Evolutionary conservation across 2,797 vertebrate species (phyloP).

Genomic region (Carapus acus): DNA sequence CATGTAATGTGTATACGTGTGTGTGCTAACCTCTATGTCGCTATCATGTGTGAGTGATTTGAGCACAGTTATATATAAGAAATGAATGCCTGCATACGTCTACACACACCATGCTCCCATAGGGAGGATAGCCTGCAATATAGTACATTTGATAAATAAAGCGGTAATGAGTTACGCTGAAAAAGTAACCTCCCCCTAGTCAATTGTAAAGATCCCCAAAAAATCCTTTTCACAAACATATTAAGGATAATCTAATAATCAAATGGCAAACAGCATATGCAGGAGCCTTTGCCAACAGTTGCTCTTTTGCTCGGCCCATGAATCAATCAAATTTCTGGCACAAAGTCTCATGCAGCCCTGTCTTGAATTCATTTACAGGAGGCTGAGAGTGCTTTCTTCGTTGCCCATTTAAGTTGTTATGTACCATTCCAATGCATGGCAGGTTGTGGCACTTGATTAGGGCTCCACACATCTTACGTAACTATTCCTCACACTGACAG

Average conservation of each 20-base stretch:
- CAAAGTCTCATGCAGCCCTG: constrained; percentile 38
- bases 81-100: too few relatives aligned
- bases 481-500: constrained; percentile 39
- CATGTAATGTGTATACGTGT: too few relatives aligned
- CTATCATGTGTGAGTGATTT: too few relatives aligned
- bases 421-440: constrained; percentile 39
- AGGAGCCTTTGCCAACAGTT: constrained; percentile 29
- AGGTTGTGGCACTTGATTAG: constrained; percentile 28
- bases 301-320: constrained; percentile 22
- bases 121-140: too few relatives aligned
- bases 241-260: constrained; percentile 16
- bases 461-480: constrained; percentile 33
- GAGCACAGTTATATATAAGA: too few relatives aligned
- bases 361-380: constrained; percentile 53
- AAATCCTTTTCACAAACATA: constrained; percentile 24
- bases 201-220: too few relatives aligned
- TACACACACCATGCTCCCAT: too few relatives aligned
- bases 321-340: constrained; percentile 47
- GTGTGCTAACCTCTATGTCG: too few relatives aligned
- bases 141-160: too few relatives aligned
- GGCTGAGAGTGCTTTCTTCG: constrained; percentile 44
- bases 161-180: too few relatives aligned
- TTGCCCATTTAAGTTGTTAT: constrained; percentile 54
- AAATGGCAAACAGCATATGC: constrained; percentile 9
- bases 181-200: too few relatives aligned